Conservation (phyloP, 2,113 vertebrate genomes). For the Alaudala cheleensis region DNA sequence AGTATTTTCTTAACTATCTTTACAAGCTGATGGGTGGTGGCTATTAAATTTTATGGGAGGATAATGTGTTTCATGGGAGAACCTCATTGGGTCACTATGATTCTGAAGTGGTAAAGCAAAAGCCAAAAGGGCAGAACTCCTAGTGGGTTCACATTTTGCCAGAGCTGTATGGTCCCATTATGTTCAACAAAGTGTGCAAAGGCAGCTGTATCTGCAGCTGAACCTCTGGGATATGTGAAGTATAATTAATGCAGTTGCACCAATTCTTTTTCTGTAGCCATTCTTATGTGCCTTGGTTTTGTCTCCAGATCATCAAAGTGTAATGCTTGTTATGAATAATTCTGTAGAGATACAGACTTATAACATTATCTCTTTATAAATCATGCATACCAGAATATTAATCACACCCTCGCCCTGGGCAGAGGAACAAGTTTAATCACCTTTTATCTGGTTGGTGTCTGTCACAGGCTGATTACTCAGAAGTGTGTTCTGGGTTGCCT, state of each 20-base stretch:
- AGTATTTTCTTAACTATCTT: neutral
- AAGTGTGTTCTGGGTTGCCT: neutral
- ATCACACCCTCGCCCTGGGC: neutral
- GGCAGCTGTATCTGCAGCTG: neutral
- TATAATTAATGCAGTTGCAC: neutral
- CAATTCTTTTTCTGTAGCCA: neutral
- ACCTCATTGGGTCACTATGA: neutral
- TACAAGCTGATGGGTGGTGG: neutral
- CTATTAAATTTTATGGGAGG: neutral
- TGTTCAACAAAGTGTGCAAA: neutral
- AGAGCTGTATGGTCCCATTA: neutral
- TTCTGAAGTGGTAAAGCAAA: neutral
- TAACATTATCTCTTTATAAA: constrained; percentile 24
- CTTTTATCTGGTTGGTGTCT: constrained; percentile 15
- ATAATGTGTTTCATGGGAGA: neutral
- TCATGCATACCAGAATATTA: constrained; percentile 40
- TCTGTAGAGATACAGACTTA: neutral
- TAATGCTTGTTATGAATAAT: constrained; percentile 8
- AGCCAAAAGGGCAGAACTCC: neutral
- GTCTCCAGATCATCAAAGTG: neutral
- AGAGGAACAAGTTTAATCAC: constrained; percentile 41
- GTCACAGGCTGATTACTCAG: constrained; percentile 9
- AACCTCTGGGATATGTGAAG: neutral
- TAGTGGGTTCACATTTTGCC: neutral
- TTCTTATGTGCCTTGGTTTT: neutral